A percentile compares a stretch with the other conserved stretches of the same genome.
Evolutionary conservation across 2,113 vertebrate species (phyloP).

Genomic region (Connochaetes taurinus): DNA sequence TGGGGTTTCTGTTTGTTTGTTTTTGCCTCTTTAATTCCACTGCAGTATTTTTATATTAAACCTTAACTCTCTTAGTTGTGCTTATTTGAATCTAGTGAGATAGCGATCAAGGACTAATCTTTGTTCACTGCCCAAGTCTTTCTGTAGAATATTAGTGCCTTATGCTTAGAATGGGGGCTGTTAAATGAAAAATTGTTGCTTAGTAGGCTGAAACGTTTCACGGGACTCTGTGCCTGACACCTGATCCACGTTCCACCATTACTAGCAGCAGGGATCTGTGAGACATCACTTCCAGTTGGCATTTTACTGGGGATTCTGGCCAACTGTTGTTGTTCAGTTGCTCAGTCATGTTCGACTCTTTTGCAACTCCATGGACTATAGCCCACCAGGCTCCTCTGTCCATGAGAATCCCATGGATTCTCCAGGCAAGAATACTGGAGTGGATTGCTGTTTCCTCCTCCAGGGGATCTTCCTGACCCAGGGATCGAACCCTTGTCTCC

Average conservation of each 20-base stretch:
- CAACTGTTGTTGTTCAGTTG: background rate
- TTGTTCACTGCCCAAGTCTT: background rate
- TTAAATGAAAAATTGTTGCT: background rate
- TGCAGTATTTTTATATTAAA: background rate
- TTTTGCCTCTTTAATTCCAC: background rate
- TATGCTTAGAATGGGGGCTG: background rate
- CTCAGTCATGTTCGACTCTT: background rate
- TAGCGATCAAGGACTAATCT: background rate
- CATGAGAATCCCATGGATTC: background rate
- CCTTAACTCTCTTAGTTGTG: background rate
- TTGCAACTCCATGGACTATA: background rate
- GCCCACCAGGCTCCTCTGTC: background rate
- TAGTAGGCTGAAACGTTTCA: background rate
- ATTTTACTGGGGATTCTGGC: background rate
- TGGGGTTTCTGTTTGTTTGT: background rate
- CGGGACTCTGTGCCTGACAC: background rate
- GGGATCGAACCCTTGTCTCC: background rate
- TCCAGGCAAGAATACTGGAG: background rate
- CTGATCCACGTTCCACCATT: background rate
- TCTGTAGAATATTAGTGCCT: background rate
- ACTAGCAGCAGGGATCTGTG: background rate
- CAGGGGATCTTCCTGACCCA: background rate
- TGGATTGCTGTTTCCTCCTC: background rate
- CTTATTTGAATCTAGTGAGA: slow-evolving; percentile 5
- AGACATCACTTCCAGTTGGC: background rate